Base-by-base conservation (phyloP, 2,888 invertebrate species). In the Apamea sordens region DNA sequence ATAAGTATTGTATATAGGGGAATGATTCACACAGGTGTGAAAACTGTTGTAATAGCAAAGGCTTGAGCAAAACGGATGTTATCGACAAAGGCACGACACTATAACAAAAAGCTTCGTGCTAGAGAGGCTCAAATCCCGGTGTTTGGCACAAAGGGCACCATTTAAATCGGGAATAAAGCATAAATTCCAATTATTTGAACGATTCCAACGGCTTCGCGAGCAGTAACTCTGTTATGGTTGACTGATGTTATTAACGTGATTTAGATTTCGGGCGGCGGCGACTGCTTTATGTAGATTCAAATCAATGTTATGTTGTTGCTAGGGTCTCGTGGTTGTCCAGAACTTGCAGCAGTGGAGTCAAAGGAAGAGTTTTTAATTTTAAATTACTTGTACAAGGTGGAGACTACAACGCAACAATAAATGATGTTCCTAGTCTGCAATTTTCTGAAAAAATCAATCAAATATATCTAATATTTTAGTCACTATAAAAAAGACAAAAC, bases 111-210 rank as follows among this genome's bases (percentile, higher is more conserved):
- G 64, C 77, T 79, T 79, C 74, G 65, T 71, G 61, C 63, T 50
- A 70, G 18, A 59, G 65, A 36, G 21, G 65, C 24, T 36, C 50
- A 41, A 63, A 65, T 36, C 63, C 41, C 65, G 13, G n/a, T 73
- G 36, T 83, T 83, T 59, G 63, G 50, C 24, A 84, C 79, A 85
- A 86, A 85, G 70, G 44, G 56, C 24, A 61, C 53, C 64, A n/a
- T 72, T 73, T 61, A 63, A 63, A 77, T 72, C 71, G 67, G 21
- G 71, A 79, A 79, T 74, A 72, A 72, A 79, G 65, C 71, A 64
- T 50, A 87, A 56, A 79, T 73, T 79, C 67, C 76, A 75, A 84
- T 87, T 79, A 77, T 76, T 76, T 56, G 50, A 50, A 74, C 32
- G 47, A 74, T 78, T 67, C 36, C 67, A 71, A 72, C 32, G 68